Percentiles rank a stretch among this genome's conserved stretches.
These are phyloP conservation scores for Cephus pulcher DNA, from an alignment of 2,888 invertebrate species.

Conservation along the genomic window DNA sequence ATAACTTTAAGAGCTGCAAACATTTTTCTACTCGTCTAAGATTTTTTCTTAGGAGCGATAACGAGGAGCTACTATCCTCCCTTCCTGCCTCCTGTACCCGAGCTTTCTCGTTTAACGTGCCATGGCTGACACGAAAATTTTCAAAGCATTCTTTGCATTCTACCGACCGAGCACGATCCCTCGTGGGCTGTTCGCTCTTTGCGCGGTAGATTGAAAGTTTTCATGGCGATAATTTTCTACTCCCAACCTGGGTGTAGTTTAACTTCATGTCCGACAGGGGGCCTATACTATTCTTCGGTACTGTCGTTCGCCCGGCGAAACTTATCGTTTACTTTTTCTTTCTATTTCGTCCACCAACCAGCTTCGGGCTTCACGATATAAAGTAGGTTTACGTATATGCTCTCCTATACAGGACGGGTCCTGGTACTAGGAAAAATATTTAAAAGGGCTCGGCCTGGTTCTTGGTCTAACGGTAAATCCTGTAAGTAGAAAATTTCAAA, in stretches of 20 bases:
- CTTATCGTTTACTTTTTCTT: neutral
- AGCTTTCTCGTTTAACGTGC: neutral
- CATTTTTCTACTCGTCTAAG: neutral
- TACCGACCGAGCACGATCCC: slow-evolving; percentile 10
- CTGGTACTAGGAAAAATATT: neutral
- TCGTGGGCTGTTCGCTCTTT: slow-evolving; percentile 39
- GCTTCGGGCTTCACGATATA: slow-evolving; percentile 14
- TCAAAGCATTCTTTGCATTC: neutral
- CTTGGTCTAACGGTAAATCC: neutral
- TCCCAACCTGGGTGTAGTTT: slow-evolving; percentile 48
- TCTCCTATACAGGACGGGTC: neutral
- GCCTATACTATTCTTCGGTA: slow-evolving; percentile 34
- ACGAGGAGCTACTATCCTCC: neutral
- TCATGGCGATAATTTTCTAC: slow-evolving; percentile 52
- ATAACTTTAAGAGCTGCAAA: neutral
- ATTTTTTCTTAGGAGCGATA: neutral
- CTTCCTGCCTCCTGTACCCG: neutral
- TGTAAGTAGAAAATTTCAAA: neutral
- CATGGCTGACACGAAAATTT: neutral
- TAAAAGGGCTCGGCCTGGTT: neutral
- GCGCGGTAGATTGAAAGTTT: slow-evolving; percentile 54
- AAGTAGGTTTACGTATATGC: slow-evolving; percentile 9
- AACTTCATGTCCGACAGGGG: slow-evolving; percentile 50
- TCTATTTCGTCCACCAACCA: neutral
- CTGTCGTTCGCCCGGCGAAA: neutral